Base-by-base conservation (phyloP, 1,140 invertebrate species). In the Helicoverpa armigera region DNA sequence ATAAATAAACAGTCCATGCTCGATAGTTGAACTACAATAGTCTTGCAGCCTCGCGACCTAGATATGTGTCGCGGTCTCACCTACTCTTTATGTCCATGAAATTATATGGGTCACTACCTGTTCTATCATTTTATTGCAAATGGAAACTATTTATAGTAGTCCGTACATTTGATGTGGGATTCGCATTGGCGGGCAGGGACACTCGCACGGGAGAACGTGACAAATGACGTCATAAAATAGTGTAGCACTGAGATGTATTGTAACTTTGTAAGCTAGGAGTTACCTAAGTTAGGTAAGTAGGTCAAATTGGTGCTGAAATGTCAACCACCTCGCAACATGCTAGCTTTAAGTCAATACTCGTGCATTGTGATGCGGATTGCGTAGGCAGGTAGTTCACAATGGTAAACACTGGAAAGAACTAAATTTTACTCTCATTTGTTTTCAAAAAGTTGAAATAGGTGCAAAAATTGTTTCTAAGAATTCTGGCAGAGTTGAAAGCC, bases 31-130 rank as follows among this genome's bases (percentile, higher is more conserved):
- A 67, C 43, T 67, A 43, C 18, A 18, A 58, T 61, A 23, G 61
- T 35, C 60, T 16, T 13, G 48, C 53, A 50, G 60, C 65, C 35
- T 53, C 74, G 18, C 18, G 75, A 77, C 75, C 75, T 50, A 77
- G 50, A 67, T 77, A 29, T 53, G 60, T 12, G 23, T 11, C 75
- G 63, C 63, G 63, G 43, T 67, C 63, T 67, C 63, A 43, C 35
- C 63, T 67, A 50, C 63, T 72, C 7, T 61, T 75, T 48, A 75
- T 61, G 73, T 76, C 73, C 73, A 48, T 75, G 35, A 75, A 75
- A 61, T 76, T 50, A 74, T 74, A 51, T 63, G 48, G 43, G 56
- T 51, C 73, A 63, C 54, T 56, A 67, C 67, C 67, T 70, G 67
- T 70, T 54, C 16, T 12, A 31, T 70, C 11, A 50, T 11, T 53